Evolutionary conservation across 2,797 vertebrate genomes (phyloP).

Genomic region (Sebastes elongatus): DNA sequence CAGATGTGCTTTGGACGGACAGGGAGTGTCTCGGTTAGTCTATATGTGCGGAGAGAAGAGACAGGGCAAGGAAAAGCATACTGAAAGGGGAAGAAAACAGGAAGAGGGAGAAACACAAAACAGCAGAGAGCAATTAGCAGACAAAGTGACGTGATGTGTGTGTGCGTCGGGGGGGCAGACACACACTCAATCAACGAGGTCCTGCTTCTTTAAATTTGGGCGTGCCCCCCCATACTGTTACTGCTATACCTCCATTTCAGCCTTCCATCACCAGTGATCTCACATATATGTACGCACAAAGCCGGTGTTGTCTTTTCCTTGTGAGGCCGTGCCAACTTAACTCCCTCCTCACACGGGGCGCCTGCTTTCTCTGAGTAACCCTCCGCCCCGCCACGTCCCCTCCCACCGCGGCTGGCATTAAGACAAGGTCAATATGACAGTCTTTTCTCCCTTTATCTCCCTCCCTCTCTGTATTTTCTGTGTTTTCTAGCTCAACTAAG

Average conservation of each 20-base stretch:
- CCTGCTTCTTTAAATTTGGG: conserved; percentile 62
- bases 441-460: conserved; percentile 57
- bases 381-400: conserved; percentile 27
- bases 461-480: conserved; percentile 46
- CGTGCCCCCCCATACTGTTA: conserved; percentile 37
- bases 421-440: conserved; percentile 82
- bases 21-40: conserved; percentile 12
- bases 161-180: background rate
- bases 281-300: conserved; percentile 54
- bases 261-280: conserved; percentile 41
- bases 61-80: conserved; percentile 38
- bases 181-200: conserved; percentile 22
- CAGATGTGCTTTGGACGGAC: conserved; percentile 55
- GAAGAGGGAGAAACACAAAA: conserved; percentile 76
- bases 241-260: conserved; percentile 50
- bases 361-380: conserved; percentile 61
- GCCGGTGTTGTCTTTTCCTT: conserved; percentile 62
- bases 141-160: conserved; percentile 59
- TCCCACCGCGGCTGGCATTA: conserved; percentile 69
- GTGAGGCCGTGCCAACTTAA: conserved; percentile 65
- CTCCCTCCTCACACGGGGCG: conserved; percentile 61
- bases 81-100: conserved; percentile 70
- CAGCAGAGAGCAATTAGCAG: conserved; percentile 75
- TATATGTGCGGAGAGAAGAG: conserved; percentile 20
- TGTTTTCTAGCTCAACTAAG: conserved; percentile 65